Evolutionary conservation across 2,113 vertebrate genomes (phyloP), one percentile per base, ranked within the genome.

Genomic region (Phasianus colchicus): DNA sequence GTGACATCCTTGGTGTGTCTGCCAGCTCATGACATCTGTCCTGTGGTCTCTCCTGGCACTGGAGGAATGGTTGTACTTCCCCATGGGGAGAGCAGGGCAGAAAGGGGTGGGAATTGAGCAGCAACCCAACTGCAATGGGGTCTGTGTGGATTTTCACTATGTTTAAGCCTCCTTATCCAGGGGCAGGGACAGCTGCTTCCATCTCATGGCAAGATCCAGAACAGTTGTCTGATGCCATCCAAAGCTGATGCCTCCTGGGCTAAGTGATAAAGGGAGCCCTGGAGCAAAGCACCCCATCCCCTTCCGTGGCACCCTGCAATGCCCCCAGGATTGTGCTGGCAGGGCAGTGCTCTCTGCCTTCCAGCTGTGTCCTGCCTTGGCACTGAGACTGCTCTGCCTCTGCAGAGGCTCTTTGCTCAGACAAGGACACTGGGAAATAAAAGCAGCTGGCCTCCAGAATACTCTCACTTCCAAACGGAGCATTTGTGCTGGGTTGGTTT

Each of bases 1-100:
- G 85, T 83, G 95, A 84, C 42, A n/a, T 96, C 69, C 76, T 96
- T 94, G 4, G 10, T 84, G 90, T 94, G 74, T 96, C 94, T 86
- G 52, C 66, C 66, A 79, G 22, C 20, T 78, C 45, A 10, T 71
- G 16, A 76, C 34, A 48, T 60, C 74, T 0, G 24, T 10, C 43
- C 86, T 3, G 0, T 40, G 32, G 1, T 29, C 43, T 76, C 36
- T 75, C 57, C 21, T 10, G 29, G 71, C 1, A 4, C 38, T 79
- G 73, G 24, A 73, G 40, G 38, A 67, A 13, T 0, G 4, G 52
- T 34, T n/a, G 21, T 7, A 70, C 57, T 71, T 24, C 70, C n/a
- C 1, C 0, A 22, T 4, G 0, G 32, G 71, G 34, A 48, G 34
- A 25, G 9, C 0, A 2, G 66, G 85, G 21, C 11, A 66, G 67